Base-by-base conservation (phyloP, 2,113 vertebrate genomes). In the Donacobius atricapilla region DNA sequence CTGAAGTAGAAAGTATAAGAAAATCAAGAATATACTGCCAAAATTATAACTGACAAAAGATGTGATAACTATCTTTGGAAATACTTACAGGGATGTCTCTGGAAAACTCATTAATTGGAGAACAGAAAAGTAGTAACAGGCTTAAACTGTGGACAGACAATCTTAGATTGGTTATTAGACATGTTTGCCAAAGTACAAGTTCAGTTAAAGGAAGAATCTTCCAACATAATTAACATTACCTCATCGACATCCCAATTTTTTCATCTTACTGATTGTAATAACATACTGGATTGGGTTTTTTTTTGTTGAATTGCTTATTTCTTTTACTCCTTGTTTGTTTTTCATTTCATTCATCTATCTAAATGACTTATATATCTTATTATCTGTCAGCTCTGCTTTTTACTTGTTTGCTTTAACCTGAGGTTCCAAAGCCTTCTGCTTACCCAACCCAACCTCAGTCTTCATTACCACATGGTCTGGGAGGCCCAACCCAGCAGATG, bases 1-100 rank as follows among this genome's bases (percentile, higher is more conserved):
- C 95, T 81, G 45, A 86, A 57, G 50, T 50, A 81, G 58, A 86
- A 90, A 58, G 11, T 17, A 17, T 44, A 81, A 90, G 53, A 77
- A 80, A 70, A 27, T 9, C 28, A 88, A 70, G 19, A 89, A 16
- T 30, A 58, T 77, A 60, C 17, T 81, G 33, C 30, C 42, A 89
- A 58, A 95, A 81, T 60, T 2, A 75, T 54, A 70, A 75, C 35
- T 1, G 14, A 71, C 23, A 58, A 27, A 42, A 24, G 9, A 57
- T 56, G 23, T 54, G 33, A 40, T 78, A 89, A 48, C 13, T 83
- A 7, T 72, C 18, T 12, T 50, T 56, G 28, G 27, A 89, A 90
- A 80, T 58, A 70, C 14, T 56, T 50, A 78, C 24, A 48, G 22
- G 30, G 10, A 40, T 56, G 23, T 86, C n/a, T 83, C 30, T 47